These are phyloP conservation scores for Jaculus jaculus DNA, from an alignment of 2,113 vertebrate genomes.

Conservation along the genomic window DNA sequence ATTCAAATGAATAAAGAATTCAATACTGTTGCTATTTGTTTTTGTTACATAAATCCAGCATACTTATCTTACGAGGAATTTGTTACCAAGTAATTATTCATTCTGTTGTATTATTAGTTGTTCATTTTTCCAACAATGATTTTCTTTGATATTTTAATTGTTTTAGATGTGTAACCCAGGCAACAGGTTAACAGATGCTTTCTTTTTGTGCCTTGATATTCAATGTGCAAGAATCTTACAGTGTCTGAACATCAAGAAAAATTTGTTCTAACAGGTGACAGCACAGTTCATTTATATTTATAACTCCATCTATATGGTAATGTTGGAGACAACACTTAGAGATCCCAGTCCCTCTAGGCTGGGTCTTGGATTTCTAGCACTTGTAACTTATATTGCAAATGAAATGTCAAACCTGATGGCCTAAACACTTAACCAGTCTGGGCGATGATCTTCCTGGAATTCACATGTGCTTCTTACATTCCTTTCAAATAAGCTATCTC, in stretches of 20 bases:
- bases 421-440: background rate
- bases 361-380: constrained; percentile 53
- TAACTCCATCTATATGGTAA: constrained; percentile 66
- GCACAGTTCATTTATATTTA: constrained; percentile 65
- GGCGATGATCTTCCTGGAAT: background rate
- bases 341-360: constrained; percentile 27
- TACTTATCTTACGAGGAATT: background rate
- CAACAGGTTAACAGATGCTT: background rate
- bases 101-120: constrained; percentile 17
- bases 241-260: constrained; percentile 60
- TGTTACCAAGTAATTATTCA: background rate
- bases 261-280: constrained; percentile 64
- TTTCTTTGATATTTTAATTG: constrained; percentile 47
- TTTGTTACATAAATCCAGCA: background rate
- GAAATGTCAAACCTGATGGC: constrained; percentile 62
- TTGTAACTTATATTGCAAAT: constrained; percentile 73
- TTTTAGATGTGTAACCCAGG: constrained; percentile 36
- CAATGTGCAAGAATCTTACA: constrained; percentile 52
- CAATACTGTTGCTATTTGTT: background rate
- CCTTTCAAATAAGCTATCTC: background rate
- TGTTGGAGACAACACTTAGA: constrained; percentile 35
- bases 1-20: background rate
- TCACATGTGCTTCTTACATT: background rate
- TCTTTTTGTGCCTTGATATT: constrained; percentile 63
- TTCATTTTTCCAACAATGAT: background rate